These are phyloP conservation scores for Gryon sp. DNA, from an alignment of 1,140 invertebrate species.

Conservation along the genomic window DNA sequence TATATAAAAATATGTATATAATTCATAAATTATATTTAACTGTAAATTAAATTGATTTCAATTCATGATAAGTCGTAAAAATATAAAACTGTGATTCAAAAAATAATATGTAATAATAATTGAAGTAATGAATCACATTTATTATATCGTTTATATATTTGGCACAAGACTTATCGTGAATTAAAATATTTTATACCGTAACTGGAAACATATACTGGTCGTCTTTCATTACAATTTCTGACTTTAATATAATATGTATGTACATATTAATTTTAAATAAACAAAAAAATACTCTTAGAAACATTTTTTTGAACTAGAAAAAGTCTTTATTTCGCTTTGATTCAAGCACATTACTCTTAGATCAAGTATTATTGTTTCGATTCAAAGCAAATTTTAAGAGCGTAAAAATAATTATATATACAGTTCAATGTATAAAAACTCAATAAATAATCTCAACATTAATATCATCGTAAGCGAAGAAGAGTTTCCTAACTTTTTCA, in stretches of 20 bases:
- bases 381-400: too few relatives aligned
- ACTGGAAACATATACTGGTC: too few relatives aligned
- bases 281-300: too few relatives aligned
- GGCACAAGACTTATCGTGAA: slow-evolving; percentile 20
- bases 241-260: too few relatives aligned
- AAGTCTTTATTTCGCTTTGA: too few relatives aligned
- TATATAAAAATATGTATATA: not conserved
- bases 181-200: not conserved
- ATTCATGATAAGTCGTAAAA: not conserved
- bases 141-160: not conserved
- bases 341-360: too few relatives aligned
- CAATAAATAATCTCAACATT: not conserved
- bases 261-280: too few relatives aligned
- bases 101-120: not conserved
- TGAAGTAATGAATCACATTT: not conserved
- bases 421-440: too few relatives aligned
- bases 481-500: not conserved
- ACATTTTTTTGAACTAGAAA: too few relatives aligned
- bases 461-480: not conserved
- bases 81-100: not conserved
- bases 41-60: not conserved
- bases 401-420: too few relatives aligned
- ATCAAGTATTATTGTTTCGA: too few relatives aligned
- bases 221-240: too few relatives aligned
- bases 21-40: not conserved